Conservation (phyloP, 2,113 vertebrate genomes). For the Larimichthys polyactis region DNA sequence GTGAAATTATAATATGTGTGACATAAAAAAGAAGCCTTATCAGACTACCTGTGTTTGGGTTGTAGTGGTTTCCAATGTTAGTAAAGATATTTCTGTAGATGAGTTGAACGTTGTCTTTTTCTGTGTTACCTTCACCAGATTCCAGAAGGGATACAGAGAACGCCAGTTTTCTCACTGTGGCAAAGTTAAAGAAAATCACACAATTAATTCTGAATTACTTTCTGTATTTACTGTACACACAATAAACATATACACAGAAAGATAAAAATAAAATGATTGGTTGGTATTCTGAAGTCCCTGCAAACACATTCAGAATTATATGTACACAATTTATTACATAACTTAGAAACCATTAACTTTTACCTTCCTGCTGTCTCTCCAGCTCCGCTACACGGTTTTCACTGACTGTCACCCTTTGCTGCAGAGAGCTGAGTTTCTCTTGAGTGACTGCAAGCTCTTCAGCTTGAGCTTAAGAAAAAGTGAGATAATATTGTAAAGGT, state of each 20-base stretch:
- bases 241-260: background rate
- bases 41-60: slow-evolving; percentile 44
- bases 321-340: background rate
- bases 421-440: slow-evolving; percentile 3
- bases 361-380: slow-evolving; percentile 49
- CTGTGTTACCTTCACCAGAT: slow-evolving; percentile 29
- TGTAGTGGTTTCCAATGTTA: slow-evolving; percentile 60
- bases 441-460: slow-evolving; percentile 17
- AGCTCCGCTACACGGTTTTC: background rate
- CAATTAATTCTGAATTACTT: background rate
- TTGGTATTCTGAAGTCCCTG: slow-evolving; percentile 36
- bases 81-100: slow-evolving; percentile 53
- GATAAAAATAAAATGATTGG: background rate
- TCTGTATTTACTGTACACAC: background rate
- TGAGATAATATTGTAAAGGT: background rate
- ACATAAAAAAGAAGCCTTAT: background rate
- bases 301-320: background rate
- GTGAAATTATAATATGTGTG: background rate
- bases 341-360: background rate
- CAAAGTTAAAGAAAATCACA: slow-evolving; percentile 15
- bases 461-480: slow-evolving; percentile 11
- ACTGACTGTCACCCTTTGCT: slow-evolving; percentile 2
- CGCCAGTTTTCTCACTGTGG: slow-evolving; percentile 43
- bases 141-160: slow-evolving; percentile 54
- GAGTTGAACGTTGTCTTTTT: fast-evolving